Evolutionary conservation across 2,888 invertebrate species (phyloP), one percentile per base, ranked within the genome.

Genomic region (Idaea aversata): DNA sequence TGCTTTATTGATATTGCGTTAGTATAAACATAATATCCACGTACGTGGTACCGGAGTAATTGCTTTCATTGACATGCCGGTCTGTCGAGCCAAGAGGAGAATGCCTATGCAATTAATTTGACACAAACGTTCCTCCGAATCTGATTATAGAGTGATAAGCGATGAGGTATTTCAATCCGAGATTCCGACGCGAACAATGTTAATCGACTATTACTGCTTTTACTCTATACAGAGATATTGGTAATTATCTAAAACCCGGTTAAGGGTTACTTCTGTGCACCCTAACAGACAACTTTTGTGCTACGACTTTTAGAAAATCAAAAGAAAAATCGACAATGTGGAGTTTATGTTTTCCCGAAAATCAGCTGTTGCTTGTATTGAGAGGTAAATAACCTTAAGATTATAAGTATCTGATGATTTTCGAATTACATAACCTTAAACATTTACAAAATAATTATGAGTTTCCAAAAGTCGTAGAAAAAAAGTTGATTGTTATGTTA

Each of bases 41-140:
- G 78, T 80, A 76, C 79, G 80, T 61, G 47, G 6, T 47, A 79
- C 77, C 81, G 77, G 77, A 85, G 84, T 90, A 88, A 90, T 90
- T 90, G 89, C 86, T 87, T 88, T 84, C 86, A 90, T 88, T 90
- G 89, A 88, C 90, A 86, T 90, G 85, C 88, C 90, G 75, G 74
- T 73, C 75, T 76, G 74, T 75, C 73, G 71, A 80, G 82, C 81
- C 77, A 78, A 77, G 82, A 76, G 70, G 83, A 83, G 90, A 89
- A 91, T 91, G 88, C 83, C 80, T 81, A 77, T 77, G 84, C 88
- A 88, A 91, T 91, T 90, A 91, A 89, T 88, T 82, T 79, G 81
- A 85, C 83, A 85, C 86, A 85, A 85, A 81, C 86, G 84, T 79
- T 75, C 76, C 78, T 75, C 77, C 79, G 79, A 84, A 82, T 82